Evolutionary conservation across 1,140 invertebrate genomes (phyloP), one percentile per base, ranked within the genome.

Genomic region (Episyrphus balteatus): DNA sequence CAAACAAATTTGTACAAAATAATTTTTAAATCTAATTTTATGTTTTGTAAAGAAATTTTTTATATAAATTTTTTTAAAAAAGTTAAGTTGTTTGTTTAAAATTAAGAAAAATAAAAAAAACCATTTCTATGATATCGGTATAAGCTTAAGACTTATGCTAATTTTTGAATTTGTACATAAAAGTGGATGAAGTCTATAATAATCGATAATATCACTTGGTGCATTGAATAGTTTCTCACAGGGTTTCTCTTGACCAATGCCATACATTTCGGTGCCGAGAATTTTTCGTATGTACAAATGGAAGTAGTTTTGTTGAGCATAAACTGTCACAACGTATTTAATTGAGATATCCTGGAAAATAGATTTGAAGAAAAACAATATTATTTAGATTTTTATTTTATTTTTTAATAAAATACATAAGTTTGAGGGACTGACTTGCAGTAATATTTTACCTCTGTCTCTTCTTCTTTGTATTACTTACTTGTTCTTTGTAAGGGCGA

Each of bases 301-400:
- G 36, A 58, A 66, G 32, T 49, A 66, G 41, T 66, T 53, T 8
- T 57, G 44, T n/a, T 47, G 50, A 0, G 57, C 57, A 55, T 55
- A 66, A 43, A 66, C 57, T 46, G 58, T 66, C 5, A 66, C 60
- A 5, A 66, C 60, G 40, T 66, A 66, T 17, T 62, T 62, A 17
- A 66, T 66, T 42, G 49, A 57, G 15, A 55, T 42, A 46, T 66
- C 62, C 51, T 52, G 30, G 31, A 17, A 12, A 5, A 15, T 7
- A 18, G 8, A 7, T 39, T 10, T n/a, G n/a, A n/a, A n/a, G n/a
- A n/a, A n/a, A n/a, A n/a, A n/a, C n/a, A n/a, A n/a, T n/a, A n/a
- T n/a, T n/a, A n/a, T n/a, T n/a, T n/a, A n/a, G n/a, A n/a, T n/a
- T n/a, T n/a, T n/a, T n/a, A 26, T 26, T 3, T 26, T 5, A 5